Percentiles rank a stretch among this genome's conserved stretches.
These are phyloP conservation scores for Erpobdella octoculata DNA, from an alignment of 2,888 invertebrate species.

Conservation along the genomic window DNA sequence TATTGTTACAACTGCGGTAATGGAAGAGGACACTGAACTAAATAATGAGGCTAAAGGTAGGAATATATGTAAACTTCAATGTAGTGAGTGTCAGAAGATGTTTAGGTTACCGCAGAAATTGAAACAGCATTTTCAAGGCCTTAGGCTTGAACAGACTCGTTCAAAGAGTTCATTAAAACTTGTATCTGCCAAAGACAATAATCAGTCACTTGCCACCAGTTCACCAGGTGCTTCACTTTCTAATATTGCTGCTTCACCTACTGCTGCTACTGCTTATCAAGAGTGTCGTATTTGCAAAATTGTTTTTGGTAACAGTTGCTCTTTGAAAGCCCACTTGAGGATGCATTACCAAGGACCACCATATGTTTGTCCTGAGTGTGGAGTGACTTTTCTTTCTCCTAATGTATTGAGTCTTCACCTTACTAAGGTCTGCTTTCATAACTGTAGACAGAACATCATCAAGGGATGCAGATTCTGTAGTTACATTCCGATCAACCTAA, in stretches of 20 bases:
- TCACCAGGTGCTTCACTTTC: not conserved
- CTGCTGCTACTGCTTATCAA: not conserved
- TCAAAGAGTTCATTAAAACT: not conserved
- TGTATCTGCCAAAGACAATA: not conserved
- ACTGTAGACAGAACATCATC: constrained; percentile 32
- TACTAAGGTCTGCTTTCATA: constrained; percentile 41
- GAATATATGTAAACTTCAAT: not conserved
- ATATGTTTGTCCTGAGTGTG: constrained; percentile 63
- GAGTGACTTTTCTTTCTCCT: constrained; percentile 49
- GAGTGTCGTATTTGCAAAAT: constrained; percentile 12
- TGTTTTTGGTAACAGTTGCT: constrained; percentile 26
- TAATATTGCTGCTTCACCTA: not conserved
- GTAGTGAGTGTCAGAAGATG: not conserved
- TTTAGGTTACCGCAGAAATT: constrained; percentile 1
- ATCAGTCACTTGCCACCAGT: not conserved
- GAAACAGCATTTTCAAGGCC: constrained; percentile 12
- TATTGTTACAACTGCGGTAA: not conserved
- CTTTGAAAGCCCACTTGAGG: constrained; percentile 49
- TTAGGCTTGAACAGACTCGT: not conserved
- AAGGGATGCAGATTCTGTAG: constrained; percentile 33
- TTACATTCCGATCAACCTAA: constrained; percentile 40
- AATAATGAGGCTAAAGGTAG: not conserved
- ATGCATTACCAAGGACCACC: constrained; percentile 59
- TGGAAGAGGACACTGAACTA: not conserved
- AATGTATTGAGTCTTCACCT: constrained; percentile 46